phyloP scores from a whole-genome alignment of 2,113 vertebrate genomes.

The Ameiurus melas region DNA sequence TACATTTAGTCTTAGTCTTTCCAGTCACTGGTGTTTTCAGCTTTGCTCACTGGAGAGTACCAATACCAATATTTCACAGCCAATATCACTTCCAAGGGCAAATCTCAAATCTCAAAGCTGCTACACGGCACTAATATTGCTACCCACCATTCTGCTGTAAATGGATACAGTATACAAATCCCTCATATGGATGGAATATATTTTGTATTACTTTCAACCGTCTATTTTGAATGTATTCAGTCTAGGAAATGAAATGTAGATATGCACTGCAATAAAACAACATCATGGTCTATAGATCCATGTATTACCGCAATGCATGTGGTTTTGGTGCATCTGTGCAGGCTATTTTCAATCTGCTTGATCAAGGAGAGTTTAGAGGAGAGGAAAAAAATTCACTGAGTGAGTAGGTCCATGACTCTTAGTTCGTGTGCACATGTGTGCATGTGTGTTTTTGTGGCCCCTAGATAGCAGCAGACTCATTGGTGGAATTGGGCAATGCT shows the following conservation, averaged over 20 bases:
- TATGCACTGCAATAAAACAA: not conserved
- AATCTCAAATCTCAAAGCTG: conserved; percentile 25
- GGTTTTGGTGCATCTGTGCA: too few species aligned
- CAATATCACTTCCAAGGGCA: conserved; percentile 32
- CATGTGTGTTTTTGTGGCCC: conserved; percentile 28
- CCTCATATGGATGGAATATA: not conserved
- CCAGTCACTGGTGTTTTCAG: not conserved
- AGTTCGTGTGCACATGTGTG: conserved; percentile 27
- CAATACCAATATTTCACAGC: not conserved
- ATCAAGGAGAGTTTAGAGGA: too few species aligned
- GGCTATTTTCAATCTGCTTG: too few species aligned
- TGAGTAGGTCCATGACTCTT: conserved; percentile 2
- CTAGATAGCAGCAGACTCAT: conserved; percentile 46
- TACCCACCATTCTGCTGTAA: not conserved
- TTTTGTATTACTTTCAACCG: not conserved
- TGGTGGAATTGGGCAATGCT: conserved; percentile 34
- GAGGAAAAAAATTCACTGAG: conserved; percentile 18
- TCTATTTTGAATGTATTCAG: not conserved
- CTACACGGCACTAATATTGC: not conserved
- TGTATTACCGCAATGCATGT: too few species aligned
- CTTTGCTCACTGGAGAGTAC: conserved; percentile 24
- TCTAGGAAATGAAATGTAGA: not conserved
- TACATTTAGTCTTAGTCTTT: conserved; percentile 15
- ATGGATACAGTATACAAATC: not conserved
- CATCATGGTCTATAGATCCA: not conserved